A percentile compares a stretch with the other conserved stretches of the same genome.
phyloP scores from a whole-genome alignment of 2,113 vertebrate species.

The Chunga burmeisteri region DNA sequence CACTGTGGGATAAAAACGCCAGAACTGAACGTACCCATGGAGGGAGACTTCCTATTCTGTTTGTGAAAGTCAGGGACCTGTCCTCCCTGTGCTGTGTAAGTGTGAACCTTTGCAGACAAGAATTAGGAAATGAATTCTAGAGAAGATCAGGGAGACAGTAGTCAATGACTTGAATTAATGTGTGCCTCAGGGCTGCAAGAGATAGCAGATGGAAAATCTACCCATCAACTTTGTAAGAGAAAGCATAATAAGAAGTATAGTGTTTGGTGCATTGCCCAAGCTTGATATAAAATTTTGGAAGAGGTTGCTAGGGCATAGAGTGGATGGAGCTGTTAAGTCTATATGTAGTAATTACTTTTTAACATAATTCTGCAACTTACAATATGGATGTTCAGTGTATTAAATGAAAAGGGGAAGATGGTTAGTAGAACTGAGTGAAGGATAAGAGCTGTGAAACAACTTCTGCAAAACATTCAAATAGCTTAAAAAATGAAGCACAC shows the following conservation, averaged over 20 bases:
- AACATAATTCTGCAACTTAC: neutral
- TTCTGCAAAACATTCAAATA: neutral
- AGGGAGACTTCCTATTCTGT: neutral
- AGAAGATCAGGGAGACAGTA: neutral
- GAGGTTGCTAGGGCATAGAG: neutral
- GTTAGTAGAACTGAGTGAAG: neutral
- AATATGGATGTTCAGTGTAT: neutral
- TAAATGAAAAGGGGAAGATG: neutral
- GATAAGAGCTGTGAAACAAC: neutral
- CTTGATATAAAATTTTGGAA: neutral
- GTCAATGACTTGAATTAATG: neutral
- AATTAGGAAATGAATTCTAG: neutral
- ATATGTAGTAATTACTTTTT: neutral
- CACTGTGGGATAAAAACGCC: neutral
- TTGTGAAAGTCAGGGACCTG: neutral
- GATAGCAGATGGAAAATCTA: neutral
- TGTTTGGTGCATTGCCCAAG: neutral
- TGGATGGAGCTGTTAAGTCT: neutral
- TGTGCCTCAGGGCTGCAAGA: neutral
- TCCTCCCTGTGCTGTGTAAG: neutral
- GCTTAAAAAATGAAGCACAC: neutral
- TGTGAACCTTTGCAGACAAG: neutral
- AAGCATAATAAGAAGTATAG: neutral
- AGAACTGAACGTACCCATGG: neutral
- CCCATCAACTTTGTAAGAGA: neutral